Percentiles rank a stretch among this genome's conserved stretches.
Evolutionary conservation across 1,140 invertebrate species (phyloP).

Genomic region (Drusus annulatus): DNA sequence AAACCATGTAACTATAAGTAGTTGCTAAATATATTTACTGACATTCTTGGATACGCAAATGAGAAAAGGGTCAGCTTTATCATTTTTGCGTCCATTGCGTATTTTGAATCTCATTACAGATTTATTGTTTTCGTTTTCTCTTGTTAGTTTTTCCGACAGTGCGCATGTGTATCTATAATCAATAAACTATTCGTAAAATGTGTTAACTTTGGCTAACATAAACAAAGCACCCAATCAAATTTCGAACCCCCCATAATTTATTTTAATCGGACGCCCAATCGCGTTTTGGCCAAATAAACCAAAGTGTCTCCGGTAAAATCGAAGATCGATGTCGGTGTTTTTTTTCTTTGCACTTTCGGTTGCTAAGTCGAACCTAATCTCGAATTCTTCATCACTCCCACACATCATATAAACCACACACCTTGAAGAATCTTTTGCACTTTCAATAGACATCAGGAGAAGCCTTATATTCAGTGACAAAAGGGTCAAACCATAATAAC

Average conservation of each 20-base stretch:
- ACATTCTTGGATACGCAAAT: no score
- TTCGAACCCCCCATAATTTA: neutral
- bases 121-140: no score
- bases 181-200: no score
- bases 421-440: neutral
- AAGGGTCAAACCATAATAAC: neutral
- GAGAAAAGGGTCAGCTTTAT: no score
- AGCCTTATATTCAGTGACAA: neutral
- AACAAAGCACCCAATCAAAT: slow-evolving; percentile 2
- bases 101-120: no score
- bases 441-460: neutral
- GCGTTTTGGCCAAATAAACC: neutral
- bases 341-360: slow-evolving; percentile 6
- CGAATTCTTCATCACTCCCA: slow-evolving; percentile 23
- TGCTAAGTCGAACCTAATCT: slow-evolving; percentile 10
- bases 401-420: slow-evolving; percentile 1
- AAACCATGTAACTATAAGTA: no score
- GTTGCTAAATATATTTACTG: no score
- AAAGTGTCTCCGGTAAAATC: neutral
- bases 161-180: no score
- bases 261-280: neutral
- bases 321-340: slow-evolving; percentile 13
- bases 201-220: neutral
- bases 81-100: no score
- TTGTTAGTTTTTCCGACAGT: no score